Evolutionary conservation across 2,888 invertebrate species (phyloP).

Genomic region (Cryptophagus acutangulus): DNA sequence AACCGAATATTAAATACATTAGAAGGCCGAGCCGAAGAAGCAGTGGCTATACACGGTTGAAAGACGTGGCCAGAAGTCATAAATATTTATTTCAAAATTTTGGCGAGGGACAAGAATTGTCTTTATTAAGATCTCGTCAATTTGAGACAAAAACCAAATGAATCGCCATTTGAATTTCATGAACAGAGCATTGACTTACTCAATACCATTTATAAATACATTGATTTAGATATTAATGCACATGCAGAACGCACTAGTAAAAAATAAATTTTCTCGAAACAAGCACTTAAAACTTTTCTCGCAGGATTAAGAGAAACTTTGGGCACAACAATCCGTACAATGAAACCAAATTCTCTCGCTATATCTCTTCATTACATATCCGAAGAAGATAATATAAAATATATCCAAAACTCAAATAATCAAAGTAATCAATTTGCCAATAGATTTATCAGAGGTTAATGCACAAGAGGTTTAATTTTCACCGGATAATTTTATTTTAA

Average conservation of each 20-base stretch:
- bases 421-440: no score
- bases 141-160: neutral
- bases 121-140: neutral
- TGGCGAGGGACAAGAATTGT: slow-evolving; percentile 1
- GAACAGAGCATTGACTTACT: neutral
- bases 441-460: no score
- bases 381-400: no score
- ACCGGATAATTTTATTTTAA: no score
- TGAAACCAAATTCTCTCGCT: neutral
- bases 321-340: neutral
- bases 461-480: no score
- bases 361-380: no score
- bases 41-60: neutral
- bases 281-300: neutral
- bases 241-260: neutral
- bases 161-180: neutral
- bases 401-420: no score
- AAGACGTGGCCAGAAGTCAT: neutral
- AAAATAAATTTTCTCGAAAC: neutral
- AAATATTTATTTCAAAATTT: slow-evolving; percentile 1
- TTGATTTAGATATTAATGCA: neutral
- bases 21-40: slow-evolving; percentile 1
- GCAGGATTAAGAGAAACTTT: neutral
- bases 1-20: neutral
- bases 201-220: neutral